Percentiles rank a stretch among this genome's conserved stretches.
Conservation (phyloP, 2,888 invertebrate genomes). For the Tigriopus californicus region DNA sequence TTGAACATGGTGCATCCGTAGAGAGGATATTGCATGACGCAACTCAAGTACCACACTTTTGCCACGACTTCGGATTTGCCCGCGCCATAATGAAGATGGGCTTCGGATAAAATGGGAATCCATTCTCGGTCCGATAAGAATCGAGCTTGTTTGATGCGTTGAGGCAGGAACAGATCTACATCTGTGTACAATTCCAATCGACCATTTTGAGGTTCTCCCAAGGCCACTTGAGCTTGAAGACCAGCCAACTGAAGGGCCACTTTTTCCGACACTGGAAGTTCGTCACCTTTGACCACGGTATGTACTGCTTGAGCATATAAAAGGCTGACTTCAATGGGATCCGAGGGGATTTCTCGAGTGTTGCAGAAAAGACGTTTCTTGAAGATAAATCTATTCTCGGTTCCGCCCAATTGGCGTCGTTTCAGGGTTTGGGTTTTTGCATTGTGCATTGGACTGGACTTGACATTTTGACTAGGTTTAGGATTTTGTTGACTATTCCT, state of each 20-base stretch:
- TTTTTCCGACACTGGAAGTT: conserved; percentile 84
- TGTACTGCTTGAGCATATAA: conserved; percentile 88
- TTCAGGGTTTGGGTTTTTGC: neutral
- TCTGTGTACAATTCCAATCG: conserved; percentile 60
- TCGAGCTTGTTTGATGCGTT: conserved; percentile 38
- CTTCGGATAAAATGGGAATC: conserved; percentile 66
- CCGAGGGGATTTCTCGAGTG: conserved; percentile 72
- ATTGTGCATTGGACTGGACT: neutral
- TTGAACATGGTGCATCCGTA: conserved; percentile 71
- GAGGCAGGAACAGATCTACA: conserved; percentile 75
- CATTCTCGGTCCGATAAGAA: conserved; percentile 14
- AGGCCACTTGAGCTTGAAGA: conserved; percentile 78
- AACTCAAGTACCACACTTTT: conserved; percentile 77
- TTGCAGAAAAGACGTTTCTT: conserved; percentile 72
- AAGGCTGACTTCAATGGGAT: conserved; percentile 82
- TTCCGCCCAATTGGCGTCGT: neutral
- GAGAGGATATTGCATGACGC: conserved; percentile 89
- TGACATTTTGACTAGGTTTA: conserved; percentile 3
- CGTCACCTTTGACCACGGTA: conserved; percentile 71
- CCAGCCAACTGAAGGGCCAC: conserved; percentile 84
- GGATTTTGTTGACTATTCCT: neutral
- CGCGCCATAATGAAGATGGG: conserved; percentile 75
- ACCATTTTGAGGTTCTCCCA: conserved; percentile 47
- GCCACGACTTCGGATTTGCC: conserved; percentile 75
- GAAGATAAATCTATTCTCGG: conserved; percentile 79